Conservation (phyloP, 2,113 vertebrate genomes). For the Pseudolaguvia tuberculata region DNA sequence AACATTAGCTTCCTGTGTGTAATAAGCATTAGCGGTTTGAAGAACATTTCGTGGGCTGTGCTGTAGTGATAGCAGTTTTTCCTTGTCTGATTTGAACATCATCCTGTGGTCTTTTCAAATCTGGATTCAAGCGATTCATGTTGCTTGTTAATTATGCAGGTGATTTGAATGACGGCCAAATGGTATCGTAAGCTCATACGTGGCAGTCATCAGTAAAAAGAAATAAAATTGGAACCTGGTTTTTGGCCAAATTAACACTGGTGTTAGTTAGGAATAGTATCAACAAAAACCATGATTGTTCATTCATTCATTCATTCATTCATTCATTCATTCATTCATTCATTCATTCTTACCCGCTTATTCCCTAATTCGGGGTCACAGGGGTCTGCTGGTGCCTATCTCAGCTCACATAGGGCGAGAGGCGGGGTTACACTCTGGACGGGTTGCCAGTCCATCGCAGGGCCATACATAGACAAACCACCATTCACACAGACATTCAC, state of each 20-base stretch:
- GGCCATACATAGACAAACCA: no score
- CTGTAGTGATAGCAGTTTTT: conserved; percentile 23
- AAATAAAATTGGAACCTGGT: conserved; percentile 39
- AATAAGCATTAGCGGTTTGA: background rate
- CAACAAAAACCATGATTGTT: conserved; percentile 13
- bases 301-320: no score
- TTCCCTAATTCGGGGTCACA: no score
- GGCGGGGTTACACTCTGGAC: no score
- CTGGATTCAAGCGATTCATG: conserved; percentile 22
- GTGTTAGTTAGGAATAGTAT: conserved; percentile 44
- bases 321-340: no score
- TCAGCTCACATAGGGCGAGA: no score
- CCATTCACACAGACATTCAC: no score
- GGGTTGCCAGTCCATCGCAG: no score
- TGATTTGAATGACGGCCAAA: conserved; percentile 46
- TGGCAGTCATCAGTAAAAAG: conserved; percentile 41
- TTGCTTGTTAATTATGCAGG: conserved; percentile 40
- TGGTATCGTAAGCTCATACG: conserved; percentile 23
- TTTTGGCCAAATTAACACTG: conserved; percentile 41
- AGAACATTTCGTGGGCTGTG: conserved; percentile 21
- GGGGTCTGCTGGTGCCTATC: no score
- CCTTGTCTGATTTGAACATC: conserved; percentile 18
- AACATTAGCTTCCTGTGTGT: conserved; percentile 5
- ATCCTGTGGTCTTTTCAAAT: conserved; percentile 25
- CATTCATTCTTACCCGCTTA: no score